These are phyloP conservation scores for Acronicta leporina DNA, from an alignment of 2,888 invertebrate species.

Conservation along the genomic window DNA sequence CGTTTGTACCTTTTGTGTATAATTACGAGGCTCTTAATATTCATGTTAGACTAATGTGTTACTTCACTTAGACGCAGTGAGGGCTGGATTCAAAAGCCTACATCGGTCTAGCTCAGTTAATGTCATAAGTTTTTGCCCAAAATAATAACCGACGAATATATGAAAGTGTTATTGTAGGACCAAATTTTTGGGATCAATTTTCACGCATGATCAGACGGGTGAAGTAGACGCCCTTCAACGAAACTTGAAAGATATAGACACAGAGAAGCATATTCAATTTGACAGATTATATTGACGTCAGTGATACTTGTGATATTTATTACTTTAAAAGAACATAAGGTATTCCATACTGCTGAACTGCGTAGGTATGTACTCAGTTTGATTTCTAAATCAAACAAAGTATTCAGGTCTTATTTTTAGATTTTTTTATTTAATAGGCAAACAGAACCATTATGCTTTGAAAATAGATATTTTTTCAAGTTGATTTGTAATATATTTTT, in stretches of 20 bases:
- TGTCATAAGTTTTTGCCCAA: constrained; percentile 1
- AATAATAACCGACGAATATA: background rate
- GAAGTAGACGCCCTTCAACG: background rate
- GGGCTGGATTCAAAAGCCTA: constrained; percentile 28
- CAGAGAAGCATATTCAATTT: background rate
- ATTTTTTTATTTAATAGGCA: too few relatives aligned
- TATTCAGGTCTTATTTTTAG: too few relatives aligned
- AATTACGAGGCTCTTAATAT: constrained; percentile 31
- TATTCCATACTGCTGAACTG: too few relatives aligned
- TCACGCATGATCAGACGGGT: background rate
- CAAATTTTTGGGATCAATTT: background rate
- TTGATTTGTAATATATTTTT: too few relatives aligned
- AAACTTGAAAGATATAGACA: background rate
- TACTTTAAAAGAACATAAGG: too few relatives aligned
- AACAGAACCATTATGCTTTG: too few relatives aligned
- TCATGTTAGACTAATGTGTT: constrained; percentile 38
- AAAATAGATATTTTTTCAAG: too few relatives aligned
- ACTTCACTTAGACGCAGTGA: constrained; percentile 19
- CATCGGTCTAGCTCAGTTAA: constrained; percentile 19
- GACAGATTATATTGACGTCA: background rate
- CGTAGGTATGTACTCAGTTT: too few relatives aligned
- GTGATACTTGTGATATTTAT: too few relatives aligned
- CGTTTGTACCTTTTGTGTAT: constrained; percentile 30
- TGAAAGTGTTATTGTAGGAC: background rate
- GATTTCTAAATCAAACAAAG: too few relatives aligned